phyloP scores from a whole-genome alignment of 2,113 vertebrate species.

The Hemiscyllium ocellatum region DNA sequence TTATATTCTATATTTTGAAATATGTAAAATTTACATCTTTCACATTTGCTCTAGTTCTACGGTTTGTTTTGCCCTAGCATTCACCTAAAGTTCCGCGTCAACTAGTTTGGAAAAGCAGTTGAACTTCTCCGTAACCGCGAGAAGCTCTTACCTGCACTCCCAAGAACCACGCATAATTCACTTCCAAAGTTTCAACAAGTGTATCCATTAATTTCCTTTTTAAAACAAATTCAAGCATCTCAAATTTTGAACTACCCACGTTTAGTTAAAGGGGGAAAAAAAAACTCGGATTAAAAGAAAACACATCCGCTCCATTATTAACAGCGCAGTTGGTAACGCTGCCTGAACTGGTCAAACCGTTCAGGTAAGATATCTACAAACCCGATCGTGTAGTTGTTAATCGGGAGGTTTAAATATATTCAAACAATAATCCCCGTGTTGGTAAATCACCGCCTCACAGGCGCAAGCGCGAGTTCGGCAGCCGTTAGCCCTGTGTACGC shows the following conservation, averaged over 20 bases:
- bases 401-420: neutral
- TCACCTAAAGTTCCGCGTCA: neutral
- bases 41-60: neutral
- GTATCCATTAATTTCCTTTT: neutral
- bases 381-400: neutral
- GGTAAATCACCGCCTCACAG: no score
- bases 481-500: neutral
- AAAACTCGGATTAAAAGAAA: neutral
- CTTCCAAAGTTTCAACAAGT: neutral
- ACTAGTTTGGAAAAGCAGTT: neutral
- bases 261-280: neutral
- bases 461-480: neutral
- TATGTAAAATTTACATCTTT: neutral
- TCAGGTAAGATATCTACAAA: neutral
- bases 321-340: neutral
- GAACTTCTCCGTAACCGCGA: neutral
- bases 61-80: neutral
- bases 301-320: neutral
- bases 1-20: neutral
- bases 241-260: neutral
- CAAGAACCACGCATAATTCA: slow-evolving; percentile 10
- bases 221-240: neutral
- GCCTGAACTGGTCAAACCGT: neutral
- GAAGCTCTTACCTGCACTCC: slow-evolving; percentile 1
- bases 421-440: neutral